phyloP scores from a whole-genome alignment of 2,797 vertebrate species.

The Micromesistius poutassou region DNA sequence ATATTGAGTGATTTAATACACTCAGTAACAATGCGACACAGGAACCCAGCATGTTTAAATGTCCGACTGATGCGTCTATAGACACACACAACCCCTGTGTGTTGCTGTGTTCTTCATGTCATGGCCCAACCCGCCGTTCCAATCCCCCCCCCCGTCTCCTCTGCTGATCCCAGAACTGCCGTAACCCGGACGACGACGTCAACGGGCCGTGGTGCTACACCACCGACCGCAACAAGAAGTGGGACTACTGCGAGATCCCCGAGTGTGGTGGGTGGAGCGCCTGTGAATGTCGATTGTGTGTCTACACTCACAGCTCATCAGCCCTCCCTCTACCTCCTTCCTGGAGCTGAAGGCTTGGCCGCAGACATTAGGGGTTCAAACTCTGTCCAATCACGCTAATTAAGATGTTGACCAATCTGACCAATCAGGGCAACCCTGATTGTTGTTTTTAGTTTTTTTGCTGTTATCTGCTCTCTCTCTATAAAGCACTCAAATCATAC shows the following conservation, averaged over 20 bases:
- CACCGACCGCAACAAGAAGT: slow-evolving; percentile 77
- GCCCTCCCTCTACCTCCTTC: too few species aligned
- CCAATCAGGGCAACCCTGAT: too few species aligned
- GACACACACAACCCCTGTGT: background rate
- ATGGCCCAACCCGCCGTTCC: background rate
- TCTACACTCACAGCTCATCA: too few species aligned
- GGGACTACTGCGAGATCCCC: slow-evolving; percentile 89
- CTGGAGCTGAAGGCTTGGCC: too few species aligned
- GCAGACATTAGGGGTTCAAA: too few species aligned
- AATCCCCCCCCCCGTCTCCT: background rate
- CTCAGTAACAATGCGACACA: background rate
- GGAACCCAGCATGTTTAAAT: too few species aligned
- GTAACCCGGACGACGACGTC: slow-evolving; percentile 87
- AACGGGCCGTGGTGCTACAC: slow-evolving; percentile 97
- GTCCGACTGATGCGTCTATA: background rate
- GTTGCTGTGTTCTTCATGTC: background rate
- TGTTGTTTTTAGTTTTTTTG: background rate
- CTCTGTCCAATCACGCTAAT: too few species aligned
- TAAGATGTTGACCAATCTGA: too few species aligned
- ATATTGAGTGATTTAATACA: background rate
- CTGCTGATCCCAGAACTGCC: slow-evolving; percentile 79
- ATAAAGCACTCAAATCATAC: background rate
- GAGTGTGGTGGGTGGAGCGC: slow-evolving; percentile 77
- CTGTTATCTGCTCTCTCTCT: background rate
- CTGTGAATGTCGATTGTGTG: too few species aligned